phyloP scores from a whole-genome alignment of 2,113 vertebrate species.

The Podocnemis expansa region DNA sequence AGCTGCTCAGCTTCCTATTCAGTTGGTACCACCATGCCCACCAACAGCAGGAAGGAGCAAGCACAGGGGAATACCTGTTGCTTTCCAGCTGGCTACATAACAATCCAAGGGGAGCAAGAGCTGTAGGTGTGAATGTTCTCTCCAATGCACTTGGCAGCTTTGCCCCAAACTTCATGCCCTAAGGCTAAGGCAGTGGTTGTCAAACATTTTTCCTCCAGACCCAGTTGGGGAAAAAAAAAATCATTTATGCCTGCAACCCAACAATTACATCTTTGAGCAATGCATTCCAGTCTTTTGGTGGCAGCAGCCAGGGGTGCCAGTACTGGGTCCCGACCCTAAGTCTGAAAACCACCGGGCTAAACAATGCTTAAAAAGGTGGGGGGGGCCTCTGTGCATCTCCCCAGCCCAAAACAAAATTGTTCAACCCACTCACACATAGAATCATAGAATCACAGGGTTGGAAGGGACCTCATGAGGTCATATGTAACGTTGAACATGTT shows the following conservation, averaged over 20 bases:
- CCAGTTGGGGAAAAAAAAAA: no score
- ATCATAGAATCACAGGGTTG: no score
- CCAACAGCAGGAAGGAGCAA: neutral
- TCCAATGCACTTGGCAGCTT: neutral
- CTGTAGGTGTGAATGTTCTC: fast-evolving
- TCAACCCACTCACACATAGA: neutral
- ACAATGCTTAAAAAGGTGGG: no score
- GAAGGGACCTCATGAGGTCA: no score
- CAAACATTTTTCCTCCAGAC: no score
- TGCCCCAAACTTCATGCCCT: neutral
- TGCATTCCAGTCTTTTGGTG: no score
- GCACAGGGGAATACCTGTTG: neutral
- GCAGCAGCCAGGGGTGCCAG: no score
- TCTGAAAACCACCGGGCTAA: no score
- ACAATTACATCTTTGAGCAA: no score
- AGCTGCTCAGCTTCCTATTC: neutral
- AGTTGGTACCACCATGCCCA: neutral
- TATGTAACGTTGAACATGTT: neutral
- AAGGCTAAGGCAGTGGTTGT: neutral
- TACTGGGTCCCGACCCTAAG: no score
- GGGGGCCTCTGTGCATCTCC: no score
- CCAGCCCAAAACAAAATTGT: neutral
- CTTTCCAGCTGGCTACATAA: neutral
- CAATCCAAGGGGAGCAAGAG: neutral
- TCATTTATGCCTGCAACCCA: neutral